Evolutionary conservation across 2,888 invertebrate genomes (phyloP), one percentile per base, ranked within the genome.

Genomic region (Lasioglossum morio): DNA sequence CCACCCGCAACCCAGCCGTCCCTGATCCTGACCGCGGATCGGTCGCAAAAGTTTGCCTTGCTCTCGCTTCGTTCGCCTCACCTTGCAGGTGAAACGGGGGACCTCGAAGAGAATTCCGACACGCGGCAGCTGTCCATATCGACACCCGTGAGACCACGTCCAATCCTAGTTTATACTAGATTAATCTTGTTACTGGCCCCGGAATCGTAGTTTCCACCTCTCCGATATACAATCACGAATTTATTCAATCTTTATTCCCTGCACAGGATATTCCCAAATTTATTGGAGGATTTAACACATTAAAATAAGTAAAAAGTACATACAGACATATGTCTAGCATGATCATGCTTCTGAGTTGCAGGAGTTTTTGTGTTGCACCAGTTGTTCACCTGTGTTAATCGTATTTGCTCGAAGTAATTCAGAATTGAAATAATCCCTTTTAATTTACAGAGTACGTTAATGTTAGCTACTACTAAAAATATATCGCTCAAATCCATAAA

Each of bases 41-140:
- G 81, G 90, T 88, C 90, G 92, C 92, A 93, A 94, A 94, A 94
- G 92, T 94, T 94, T 92, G 85, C 90, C 84, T 87, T 81, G 82
- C 84, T 86, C 88, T 90, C 87, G 85, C 86, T 88, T 86, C 87
- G 89, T 81, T 89, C 90, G 85, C 87, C 91, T 86, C 90, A 93
- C 93, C 93, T 93, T 93, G 91, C 94, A 94, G 93, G 94, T 94
- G 91, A 93, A 94, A 92, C 90, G 92, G 89, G 88, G 84, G 73
- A 87, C 85, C 81, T 86, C 81, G 63, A 82, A 81, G 90, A 89
- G 89, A 90, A 90, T 91, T 90, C 79, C 89, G 72, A 85, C 83
- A 82, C 80, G 79, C 66, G 73, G 73, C 72, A 82, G 63, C 85
- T 82, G 72, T 77, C 79, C 76, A 81, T 89, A 90, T 89, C 83